These are phyloP conservation scores for Mesocentrotus franciscanus DNA, from an alignment of 53 echinoderm and acorn worm genomes.

Conservation along the genomic window DNA sequence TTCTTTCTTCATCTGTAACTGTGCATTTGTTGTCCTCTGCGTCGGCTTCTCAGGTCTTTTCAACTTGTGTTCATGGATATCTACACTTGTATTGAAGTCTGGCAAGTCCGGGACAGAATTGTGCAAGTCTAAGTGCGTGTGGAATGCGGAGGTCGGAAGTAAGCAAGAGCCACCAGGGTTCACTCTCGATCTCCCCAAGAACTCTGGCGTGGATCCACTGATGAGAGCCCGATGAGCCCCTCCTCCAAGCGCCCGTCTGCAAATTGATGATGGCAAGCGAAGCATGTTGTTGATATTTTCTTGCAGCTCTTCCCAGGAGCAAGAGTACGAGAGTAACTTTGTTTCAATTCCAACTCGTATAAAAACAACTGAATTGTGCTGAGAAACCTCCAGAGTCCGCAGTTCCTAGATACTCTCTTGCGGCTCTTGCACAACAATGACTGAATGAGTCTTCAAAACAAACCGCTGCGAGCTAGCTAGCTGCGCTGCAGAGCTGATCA, in stretches of 20 bases:
- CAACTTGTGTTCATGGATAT: constrained; percentile 77
- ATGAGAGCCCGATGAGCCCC: background rate
- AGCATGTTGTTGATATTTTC: background rate
- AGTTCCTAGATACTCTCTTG: no score
- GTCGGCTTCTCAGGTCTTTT: constrained; percentile 61
- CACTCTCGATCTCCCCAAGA: background rate
- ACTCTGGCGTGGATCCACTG: background rate
- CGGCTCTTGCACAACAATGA: no score
- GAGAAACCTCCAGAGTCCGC: background rate
- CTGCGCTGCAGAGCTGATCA: background rate
- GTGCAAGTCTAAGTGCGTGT: background rate
- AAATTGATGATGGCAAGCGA: background rate
- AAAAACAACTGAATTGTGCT: background rate
- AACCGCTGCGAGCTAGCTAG: no score
- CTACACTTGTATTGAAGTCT: constrained; percentile 81
- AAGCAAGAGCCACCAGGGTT: background rate
- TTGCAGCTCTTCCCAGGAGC: background rate
- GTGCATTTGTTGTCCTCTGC: background rate
- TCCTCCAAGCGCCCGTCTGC: background rate
- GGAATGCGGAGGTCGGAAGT: background rate
- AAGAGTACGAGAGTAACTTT: background rate
- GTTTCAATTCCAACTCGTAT: background rate
- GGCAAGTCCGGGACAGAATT: constrained; percentile 56
- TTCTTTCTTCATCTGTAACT: constrained; percentile 4
- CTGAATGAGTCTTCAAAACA: no score